phyloP scores from a whole-genome alignment of 2,113 vertebrate genomes.

The Chroicocephalus ridibundus region DNA sequence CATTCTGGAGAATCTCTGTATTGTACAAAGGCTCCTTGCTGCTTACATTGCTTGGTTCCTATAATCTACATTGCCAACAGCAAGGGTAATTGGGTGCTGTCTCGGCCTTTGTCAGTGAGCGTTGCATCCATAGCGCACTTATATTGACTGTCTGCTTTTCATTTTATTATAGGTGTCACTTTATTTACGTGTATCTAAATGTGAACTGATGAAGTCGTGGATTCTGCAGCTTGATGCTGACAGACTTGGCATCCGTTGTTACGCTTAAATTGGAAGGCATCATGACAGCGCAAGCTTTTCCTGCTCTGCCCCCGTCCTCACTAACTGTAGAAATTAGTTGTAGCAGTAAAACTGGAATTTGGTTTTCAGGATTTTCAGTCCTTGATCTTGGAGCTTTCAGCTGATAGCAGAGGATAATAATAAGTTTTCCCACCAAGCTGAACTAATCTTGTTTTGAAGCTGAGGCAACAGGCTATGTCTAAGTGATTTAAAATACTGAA shows the following conservation, averaged over 20 bases:
- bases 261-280: neutral
- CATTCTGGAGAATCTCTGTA: neutral
- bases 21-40: neutral
- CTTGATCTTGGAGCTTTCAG: neutral
- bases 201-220: neutral
- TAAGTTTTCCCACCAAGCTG: neutral
- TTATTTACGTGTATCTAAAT: neutral
- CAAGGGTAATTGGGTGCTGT: neutral
- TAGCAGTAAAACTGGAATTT: neutral
- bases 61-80: neutral
- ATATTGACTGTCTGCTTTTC: neutral
- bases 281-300: neutral
- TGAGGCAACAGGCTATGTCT: neutral
- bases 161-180: neutral
- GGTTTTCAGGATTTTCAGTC: neutral
- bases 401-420: neutral
- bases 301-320: neutral
- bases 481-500: neutral
- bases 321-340: neutral
- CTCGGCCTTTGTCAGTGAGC: too few relatives aligned
- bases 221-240: neutral
- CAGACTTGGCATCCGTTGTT: neutral
- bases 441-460: neutral
- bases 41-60: neutral
- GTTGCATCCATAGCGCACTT: rapidly evolving